Base-by-base conservation (phyloP, 1,140 invertebrate genomes). In the Aporrectodea caliginosa region DNA sequence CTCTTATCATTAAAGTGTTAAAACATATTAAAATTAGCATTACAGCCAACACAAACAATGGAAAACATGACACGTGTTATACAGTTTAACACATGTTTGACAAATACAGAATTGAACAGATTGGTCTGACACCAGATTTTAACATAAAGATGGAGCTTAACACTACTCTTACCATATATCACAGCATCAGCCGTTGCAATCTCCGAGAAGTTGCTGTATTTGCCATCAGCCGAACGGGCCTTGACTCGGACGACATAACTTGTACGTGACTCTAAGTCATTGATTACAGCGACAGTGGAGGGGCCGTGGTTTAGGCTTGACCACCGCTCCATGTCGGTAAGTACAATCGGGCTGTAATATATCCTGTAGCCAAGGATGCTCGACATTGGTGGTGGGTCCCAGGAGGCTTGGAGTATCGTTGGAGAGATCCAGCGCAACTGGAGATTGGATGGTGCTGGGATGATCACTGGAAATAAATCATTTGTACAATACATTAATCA, bases 331-430 rank as follows among this genome's bases (percentile, higher is more conserved):
- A 86, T 84, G 78, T 84, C 82, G 0, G 81, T 81, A 0, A 82
- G 79, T n/a, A 81, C 83, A 78, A 83, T 85, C 72, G 83, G 82
- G 77, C 84, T 85, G 80, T 88, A 87, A 74, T 82, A 85, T n/a
- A 91, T 88, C 82, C 89, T 87, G 84, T 98, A 98, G n/a, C 96
- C 95, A 31, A 93, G 90, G 72, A 97, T 92, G 86, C 95, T 87
- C 1, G 85, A 82, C 80, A 86, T 81, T 78, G 85, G 82, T 92
- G 80, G 92, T 92, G 93, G 91, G 85, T 98, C 94, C 97, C 97
- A 97, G 93, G 95, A 97, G 0, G 98, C 90, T 89, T 97, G 94
- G 0, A 97, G 96, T 0, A 95, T 95, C 16, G 97, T 94, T 0
- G 94, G 79, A 27, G 83, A 84, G 2, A 83, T 84, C 1, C 87